Base-by-base conservation (phyloP, 2,113 vertebrate species). In the Campylomormyrus numenius region DNA sequence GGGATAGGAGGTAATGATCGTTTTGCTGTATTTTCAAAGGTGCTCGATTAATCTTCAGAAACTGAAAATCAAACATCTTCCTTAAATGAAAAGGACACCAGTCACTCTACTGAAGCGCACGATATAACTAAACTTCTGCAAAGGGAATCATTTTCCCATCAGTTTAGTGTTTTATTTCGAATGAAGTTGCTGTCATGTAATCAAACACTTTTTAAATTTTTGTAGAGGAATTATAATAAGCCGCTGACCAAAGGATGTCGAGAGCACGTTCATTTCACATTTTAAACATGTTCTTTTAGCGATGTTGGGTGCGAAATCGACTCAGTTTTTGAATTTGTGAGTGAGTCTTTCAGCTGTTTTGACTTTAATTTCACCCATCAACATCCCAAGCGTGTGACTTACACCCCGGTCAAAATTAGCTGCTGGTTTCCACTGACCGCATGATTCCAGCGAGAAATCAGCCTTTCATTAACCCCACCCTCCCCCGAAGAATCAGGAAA, bases 141-240 rank as follows among this genome's bases (percentile, higher is more conserved):
- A 88, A 88, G 10, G 45, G 50, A 87, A 87, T 19, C 50, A 56
- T 87, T 56, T 87, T 87, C 85, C 50, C 85, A 46, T 46, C 56
- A n/a, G 87, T 39, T 39, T 42, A 62, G 24, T 5, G 8, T 88
- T 66, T 66, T 66, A 50, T 50, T n/a, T 4, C 48, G 66, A 88
- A 62, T 46, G 62, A 88, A 58, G 62, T 39, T 46, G 21, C 85
- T 11, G n/a, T 13, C 85, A 39, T 87, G 85, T 87, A 66, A 62
- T 48, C 87, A 66, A 62, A 66, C 87, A 88, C 62, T 88, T 85
- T 45, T 62, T 0, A n/a, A 1, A 45, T 62, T 88, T 66, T 88
- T 88, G 87, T 62, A n/a, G 53, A 88, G 21, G 85, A 87, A 42
- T 88, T 88, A 45, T 58, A 88, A 88, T 52, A 42, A 87, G 27